Evolutionary conservation across 2,888 invertebrate genomes (phyloP).

Genomic region (Drosophila siamana): DNA sequence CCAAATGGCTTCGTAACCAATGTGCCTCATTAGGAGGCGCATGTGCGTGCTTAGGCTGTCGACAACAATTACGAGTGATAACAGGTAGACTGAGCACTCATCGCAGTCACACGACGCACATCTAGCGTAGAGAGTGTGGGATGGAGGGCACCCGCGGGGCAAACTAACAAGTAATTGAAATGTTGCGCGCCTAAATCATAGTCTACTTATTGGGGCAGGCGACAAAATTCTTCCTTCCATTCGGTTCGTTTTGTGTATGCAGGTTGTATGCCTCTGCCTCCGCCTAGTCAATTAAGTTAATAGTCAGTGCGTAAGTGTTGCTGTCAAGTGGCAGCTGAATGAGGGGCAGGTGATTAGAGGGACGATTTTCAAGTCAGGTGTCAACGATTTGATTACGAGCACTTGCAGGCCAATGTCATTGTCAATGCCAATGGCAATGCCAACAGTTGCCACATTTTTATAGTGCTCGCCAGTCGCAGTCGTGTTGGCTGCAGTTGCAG

Average conservation of each 20-base stretch:
- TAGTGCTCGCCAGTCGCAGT: constrained; percentile 7
- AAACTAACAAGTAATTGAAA: constrained; percentile 44
- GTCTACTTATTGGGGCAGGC: constrained; percentile 33
- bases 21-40: constrained; percentile 29
- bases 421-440: constrained; percentile 64
- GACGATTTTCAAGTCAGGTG: constrained; percentile 62
- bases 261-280: background rate
- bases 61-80: constrained; percentile 41
- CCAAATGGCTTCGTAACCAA: constrained; percentile 13
- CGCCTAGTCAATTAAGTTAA: constrained; percentile 50
- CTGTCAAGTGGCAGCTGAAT: background rate
- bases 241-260: no score
- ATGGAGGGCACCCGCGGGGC: constrained; percentile 1
- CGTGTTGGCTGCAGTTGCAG: constrained; percentile 43
- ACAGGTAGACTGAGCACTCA: constrained; percentile 29
- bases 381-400: constrained; percentile 67
- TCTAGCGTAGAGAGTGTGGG: background rate
- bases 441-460: constrained; percentile 34
- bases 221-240: background rate
- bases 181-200: constrained; percentile 45
- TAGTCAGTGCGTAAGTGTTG: constrained; percentile 29
- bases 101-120: background rate
- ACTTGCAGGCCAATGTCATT: constrained; percentile 62
- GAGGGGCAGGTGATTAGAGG: background rate
- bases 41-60: constrained; percentile 38